These are phyloP conservation scores for Trinectes maculatus DNA, from an alignment of 2,113 vertebrate species.

Conservation along the genomic window DNA sequence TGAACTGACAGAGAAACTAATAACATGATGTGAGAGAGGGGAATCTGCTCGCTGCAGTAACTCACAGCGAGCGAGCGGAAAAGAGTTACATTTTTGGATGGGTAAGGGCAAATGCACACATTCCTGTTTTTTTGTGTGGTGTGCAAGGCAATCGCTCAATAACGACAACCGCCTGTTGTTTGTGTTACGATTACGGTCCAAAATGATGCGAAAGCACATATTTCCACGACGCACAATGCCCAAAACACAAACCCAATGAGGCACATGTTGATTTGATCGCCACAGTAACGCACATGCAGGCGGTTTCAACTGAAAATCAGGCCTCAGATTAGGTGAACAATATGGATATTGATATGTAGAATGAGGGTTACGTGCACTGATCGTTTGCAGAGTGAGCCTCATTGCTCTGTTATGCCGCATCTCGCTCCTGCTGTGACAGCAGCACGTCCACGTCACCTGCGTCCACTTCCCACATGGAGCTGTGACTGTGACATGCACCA, in stretches of 20 bases:
- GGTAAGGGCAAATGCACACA: not conserved
- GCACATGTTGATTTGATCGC: not conserved
- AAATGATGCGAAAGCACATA: too few relatives aligned
- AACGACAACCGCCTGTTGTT: too few relatives aligned
- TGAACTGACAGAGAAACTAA: not conserved
- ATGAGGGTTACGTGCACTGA: not conserved
- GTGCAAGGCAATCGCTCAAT: not conserved
- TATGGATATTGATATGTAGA: not conserved
- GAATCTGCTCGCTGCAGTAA: not conserved
- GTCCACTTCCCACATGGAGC: not conserved
- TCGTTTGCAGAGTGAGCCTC: not conserved
- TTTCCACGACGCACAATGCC: too few relatives aligned
- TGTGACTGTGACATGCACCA: constrained; percentile 8
- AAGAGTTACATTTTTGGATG: not conserved
- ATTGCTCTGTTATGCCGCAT: too few relatives aligned
- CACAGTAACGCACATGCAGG: not conserved
- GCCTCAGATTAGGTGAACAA: not conserved
- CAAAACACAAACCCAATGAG: not conserved
- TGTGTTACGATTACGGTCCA: too few relatives aligned
- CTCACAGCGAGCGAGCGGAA: not conserved
- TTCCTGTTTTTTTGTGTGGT: not conserved
- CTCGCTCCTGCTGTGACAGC: not conserved
- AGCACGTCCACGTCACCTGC: not conserved
- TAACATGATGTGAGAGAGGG: not conserved
- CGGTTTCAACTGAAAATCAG: too few relatives aligned